phyloP scores from a whole-genome alignment of 2,797 vertebrate genomes.

The Threskiornis aethiopicus region DNA sequence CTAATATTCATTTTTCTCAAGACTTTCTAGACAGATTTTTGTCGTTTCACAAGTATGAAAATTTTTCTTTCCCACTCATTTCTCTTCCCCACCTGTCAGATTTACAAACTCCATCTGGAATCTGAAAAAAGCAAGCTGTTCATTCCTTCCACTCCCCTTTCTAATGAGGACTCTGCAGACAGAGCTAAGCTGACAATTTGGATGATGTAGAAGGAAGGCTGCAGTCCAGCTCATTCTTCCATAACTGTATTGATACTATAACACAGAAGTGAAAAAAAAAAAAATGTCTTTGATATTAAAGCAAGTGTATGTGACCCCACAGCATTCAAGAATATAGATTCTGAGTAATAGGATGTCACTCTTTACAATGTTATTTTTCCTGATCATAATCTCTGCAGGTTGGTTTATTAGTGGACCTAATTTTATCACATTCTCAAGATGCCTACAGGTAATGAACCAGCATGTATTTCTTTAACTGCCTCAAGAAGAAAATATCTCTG shows the following conservation, averaged over 20 bases:
- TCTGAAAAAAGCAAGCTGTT: slow-evolving; percentile 54
- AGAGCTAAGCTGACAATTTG: neutral
- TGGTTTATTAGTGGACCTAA: neutral
- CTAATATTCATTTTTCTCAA: neutral
- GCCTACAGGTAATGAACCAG: neutral
- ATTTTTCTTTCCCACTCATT: slow-evolving; percentile 39
- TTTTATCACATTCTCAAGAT: neutral
- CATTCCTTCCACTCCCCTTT: neutral
- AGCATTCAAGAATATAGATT: neutral
- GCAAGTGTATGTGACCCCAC: neutral
- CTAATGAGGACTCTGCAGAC: slow-evolving; percentile 6
- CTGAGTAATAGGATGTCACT: neutral
- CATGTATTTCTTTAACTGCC: neutral
- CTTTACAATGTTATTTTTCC: neutral
- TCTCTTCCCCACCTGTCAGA: slow-evolving; percentile 37
- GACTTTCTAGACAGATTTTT: neutral
- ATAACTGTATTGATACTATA: neutral
- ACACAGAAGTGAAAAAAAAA: neutral
- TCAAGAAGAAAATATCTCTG: neutral
- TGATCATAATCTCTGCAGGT: neutral
- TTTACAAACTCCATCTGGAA: slow-evolving; percentile 48
- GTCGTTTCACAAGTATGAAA: neutral
- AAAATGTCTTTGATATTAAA: neutral
- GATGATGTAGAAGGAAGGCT: neutral
- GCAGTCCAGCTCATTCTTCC: neutral